phyloP scores from a whole-genome alignment of 2,888 invertebrate species.

The Meiosimyza decipiens region DNA sequence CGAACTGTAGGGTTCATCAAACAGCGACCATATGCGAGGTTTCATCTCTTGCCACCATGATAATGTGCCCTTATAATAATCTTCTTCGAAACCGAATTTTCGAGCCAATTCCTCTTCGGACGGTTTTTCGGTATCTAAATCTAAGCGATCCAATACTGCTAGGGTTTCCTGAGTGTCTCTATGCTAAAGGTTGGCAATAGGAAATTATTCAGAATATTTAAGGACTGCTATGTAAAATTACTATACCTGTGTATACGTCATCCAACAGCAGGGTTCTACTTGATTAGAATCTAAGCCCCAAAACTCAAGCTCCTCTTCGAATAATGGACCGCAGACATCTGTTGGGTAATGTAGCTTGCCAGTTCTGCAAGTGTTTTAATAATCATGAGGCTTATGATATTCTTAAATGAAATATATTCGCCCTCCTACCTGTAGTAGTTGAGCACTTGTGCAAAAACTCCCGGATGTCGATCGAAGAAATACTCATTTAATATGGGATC shows the following conservation, averaged over 20 bases:
- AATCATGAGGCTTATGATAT: not conserved
- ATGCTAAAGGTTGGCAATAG: constrained; percentile 72
- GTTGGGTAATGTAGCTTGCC: constrained; percentile 99
- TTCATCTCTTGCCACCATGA: constrained; percentile 98
- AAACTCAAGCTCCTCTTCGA: constrained; percentile 99
- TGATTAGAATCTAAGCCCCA: constrained; percentile 99
- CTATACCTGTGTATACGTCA: constrained; percentile 94
- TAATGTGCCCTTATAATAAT: constrained; percentile 88
- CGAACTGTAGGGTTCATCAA: constrained; percentile 99
- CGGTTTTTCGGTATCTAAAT: constrained; percentile 97
- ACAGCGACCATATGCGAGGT: constrained; percentile 98
- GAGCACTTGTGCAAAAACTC: constrained; percentile 94
- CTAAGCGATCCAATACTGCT: constrained; percentile 95
- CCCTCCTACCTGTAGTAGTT: constrained; percentile 88
- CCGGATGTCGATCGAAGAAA: constrained; percentile 98
- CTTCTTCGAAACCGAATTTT: constrained; percentile 96
- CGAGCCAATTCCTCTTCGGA: constrained; percentile 97
- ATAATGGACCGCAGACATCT: constrained; percentile 98
- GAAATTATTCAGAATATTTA: not conserved
- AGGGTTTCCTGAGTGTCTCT: constrained; percentile 99
- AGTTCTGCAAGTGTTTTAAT: constrained; percentile 71
- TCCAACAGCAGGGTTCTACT: constrained; percentile 99
- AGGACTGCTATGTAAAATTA: not conserved
- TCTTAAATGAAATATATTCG: not conserved
- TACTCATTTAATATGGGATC: constrained; percentile 99